These are phyloP conservation scores for Horisme vitalbata DNA, from an alignment of 2,888 invertebrate species.

Conservation along the genomic window DNA sequence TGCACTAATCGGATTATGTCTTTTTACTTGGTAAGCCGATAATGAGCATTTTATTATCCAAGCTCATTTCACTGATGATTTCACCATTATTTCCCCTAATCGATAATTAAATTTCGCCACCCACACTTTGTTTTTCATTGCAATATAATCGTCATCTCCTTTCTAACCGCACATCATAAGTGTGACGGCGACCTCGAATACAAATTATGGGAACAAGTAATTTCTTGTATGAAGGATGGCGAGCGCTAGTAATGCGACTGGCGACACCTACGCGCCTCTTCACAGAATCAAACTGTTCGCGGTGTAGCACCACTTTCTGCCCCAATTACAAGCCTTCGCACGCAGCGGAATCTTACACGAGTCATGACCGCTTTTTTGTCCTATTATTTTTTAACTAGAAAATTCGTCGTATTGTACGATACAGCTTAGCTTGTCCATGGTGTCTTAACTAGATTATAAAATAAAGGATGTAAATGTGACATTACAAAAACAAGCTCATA, in stretches of 20 bases:
- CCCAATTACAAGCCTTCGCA: constrained; percentile 63
- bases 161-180: constrained; percentile 74
- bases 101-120: constrained; percentile 52
- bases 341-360: constrained; percentile 26
- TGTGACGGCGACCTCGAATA: constrained; percentile 78
- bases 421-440: no score
- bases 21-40: not conserved
- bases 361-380: constrained; percentile 26
- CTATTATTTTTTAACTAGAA: constrained; percentile 14
- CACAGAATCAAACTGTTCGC: constrained; percentile 74
- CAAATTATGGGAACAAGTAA: constrained; percentile 78
- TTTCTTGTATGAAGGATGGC: constrained; percentile 76
- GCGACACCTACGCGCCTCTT: constrained; percentile 73
- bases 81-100: constrained; percentile 42
- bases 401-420: no score
- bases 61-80: constrained; percentile 5
- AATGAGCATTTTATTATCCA: not conserved
- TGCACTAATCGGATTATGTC: no score
- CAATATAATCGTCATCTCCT: constrained; percentile 74
- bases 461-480: constrained; percentile 9
- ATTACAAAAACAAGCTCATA: not conserved
- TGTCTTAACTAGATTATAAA: no score
- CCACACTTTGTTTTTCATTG: constrained; percentile 64
- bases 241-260: constrained; percentile 58
- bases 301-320: constrained; percentile 63